Conservation (phyloP, 2,113 vertebrate genomes). For the Siphamia tubifer region DNA sequence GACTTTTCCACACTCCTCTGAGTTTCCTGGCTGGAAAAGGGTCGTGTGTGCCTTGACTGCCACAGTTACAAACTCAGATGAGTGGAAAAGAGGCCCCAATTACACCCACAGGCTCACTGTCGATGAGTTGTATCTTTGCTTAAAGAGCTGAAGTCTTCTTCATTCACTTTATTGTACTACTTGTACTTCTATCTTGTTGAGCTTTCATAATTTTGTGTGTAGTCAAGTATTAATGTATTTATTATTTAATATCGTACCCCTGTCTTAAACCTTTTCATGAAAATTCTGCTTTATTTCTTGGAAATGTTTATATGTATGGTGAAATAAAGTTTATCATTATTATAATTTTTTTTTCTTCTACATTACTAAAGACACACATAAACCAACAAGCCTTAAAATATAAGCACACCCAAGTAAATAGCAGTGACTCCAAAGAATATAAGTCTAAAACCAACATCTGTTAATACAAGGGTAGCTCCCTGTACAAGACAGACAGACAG, state of each 20-base stretch:
- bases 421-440: conserved; percentile 27
- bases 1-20: conserved; percentile 25
- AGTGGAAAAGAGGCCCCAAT: conserved; percentile 26
- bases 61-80: conserved; percentile 38
- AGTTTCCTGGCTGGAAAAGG: conserved; percentile 29
- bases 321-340: too few species aligned
- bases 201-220: too few species aligned
- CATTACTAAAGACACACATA: not conserved
- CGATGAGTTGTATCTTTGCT: conserved; percentile 9
- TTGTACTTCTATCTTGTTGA: too few species aligned
- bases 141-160: conserved; percentile 15
- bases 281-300: too few species aligned
- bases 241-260: too few species aligned
- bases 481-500: not conserved
- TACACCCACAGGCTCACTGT: not conserved
- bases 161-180: too few species aligned
- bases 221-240: too few species aligned
- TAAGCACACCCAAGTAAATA: conserved; percentile 48
- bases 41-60: conserved; percentile 41
- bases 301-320: too few species aligned
- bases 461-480: conserved; percentile 41
- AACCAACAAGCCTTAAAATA: conserved; percentile 14
- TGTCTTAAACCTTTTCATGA: too few species aligned
- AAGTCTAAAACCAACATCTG: conserved; percentile 31
- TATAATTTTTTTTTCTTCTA: conserved; percentile 4